Percentiles rank a stretch among this genome's conserved stretches.
Evolutionary conservation across 1,140 invertebrate species (phyloP).

Genomic region (Brachionus asplanchnoidis): DNA sequence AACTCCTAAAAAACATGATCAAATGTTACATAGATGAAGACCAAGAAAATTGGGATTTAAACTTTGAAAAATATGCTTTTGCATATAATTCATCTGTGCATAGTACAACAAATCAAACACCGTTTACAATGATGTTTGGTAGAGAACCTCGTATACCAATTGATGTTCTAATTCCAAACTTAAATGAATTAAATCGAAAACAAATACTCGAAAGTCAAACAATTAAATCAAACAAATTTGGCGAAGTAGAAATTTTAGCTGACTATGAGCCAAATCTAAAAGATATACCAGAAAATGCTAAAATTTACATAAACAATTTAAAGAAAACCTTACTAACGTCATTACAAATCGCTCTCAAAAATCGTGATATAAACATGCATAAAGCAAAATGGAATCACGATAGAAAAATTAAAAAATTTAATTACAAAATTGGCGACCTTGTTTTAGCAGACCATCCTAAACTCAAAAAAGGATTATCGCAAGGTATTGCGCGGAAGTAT

Average conservation of each 20-base stretch:
- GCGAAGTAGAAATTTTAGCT: constrained; percentile 18
- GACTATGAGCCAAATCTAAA: neutral
- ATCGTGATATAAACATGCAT: constrained; percentile 6
- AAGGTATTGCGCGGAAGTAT: neutral
- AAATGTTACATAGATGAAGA: neutral
- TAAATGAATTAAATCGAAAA: constrained; percentile 13
- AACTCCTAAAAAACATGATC: constrained; percentile 43
- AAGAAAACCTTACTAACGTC: constrained; percentile 16
- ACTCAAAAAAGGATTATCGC: neutral
- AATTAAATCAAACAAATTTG: neutral
- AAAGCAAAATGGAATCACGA: constrained; percentile 27
- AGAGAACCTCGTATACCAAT: neutral
- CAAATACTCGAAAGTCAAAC: neutral
- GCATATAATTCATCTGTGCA: constrained; percentile 4
- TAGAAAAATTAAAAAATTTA: constrained; percentile 12
- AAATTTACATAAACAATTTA: constrained; percentile 21
- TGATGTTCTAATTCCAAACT: constrained; percentile 3
- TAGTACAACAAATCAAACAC: neutral
- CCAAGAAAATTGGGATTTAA: neutral
- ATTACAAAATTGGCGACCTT: constrained; percentile 6
- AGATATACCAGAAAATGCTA: constrained; percentile 10
- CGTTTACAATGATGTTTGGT: constrained; percentile 16
- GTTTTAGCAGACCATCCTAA: constrained; percentile 19
- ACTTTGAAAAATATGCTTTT: neutral
- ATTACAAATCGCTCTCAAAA: constrained; percentile 4